Conservation (phyloP, 2,797 vertebrate species). For the Lophura swinhoii region DNA sequence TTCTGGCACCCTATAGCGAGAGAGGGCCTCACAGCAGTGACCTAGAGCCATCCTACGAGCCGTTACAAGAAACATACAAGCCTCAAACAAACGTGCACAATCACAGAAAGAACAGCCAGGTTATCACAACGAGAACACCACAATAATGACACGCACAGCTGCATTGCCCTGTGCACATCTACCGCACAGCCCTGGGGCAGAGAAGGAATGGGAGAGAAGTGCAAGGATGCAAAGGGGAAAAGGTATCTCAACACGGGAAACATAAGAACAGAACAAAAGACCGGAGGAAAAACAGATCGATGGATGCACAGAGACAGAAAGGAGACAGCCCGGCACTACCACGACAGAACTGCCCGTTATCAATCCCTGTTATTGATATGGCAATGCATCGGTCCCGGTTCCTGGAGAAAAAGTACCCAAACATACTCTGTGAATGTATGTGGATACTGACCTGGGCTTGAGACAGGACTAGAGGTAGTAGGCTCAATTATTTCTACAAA, state of each 20-base stretch:
- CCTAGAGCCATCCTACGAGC: neutral
- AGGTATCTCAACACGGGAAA: neutral
- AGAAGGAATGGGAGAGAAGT: neutral
- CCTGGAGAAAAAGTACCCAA: conserved; percentile 79
- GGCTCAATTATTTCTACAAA: conserved; percentile 98
- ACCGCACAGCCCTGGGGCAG: neutral
- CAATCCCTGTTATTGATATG: conserved; percentile 50
- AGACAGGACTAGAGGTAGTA: conserved; percentile 97
- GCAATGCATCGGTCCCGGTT: conserved; percentile 9
- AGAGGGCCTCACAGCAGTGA: neutral
- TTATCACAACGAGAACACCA: conserved; percentile 27
- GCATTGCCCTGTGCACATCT: neutral
- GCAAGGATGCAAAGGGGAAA: neutral
- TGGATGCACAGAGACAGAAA: conserved; percentile 59
- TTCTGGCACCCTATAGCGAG: neutral
- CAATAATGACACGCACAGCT: neutral
- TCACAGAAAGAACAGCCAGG: conserved; percentile 31
- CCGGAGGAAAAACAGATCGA: conserved; percentile 52
- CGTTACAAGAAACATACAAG: neutral
- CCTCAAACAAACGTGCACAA: neutral
- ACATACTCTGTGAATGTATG: conserved; percentile 87
- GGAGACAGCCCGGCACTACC: conserved; percentile 73
- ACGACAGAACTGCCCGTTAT: neutral
- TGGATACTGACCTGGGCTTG: conserved; percentile 99
- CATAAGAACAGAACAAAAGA: conserved; percentile 18